Base-by-base conservation (phyloP, 2,797 vertebrate species). In the Epinephelus coioides region DNA sequence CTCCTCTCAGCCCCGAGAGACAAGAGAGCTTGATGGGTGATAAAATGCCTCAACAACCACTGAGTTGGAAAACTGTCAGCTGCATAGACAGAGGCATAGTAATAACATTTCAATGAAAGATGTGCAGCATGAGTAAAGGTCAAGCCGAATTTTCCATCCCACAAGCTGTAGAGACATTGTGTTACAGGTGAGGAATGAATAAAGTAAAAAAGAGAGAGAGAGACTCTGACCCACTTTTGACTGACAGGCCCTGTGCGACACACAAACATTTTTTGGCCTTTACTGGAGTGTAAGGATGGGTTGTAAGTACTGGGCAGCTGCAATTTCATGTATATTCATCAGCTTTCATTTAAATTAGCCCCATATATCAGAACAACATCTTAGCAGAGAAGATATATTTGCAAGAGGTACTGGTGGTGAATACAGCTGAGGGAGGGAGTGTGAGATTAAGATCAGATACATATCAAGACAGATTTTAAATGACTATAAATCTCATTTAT, bases 1-100 rank as follows among this genome's bases (percentile, higher is more conserved):
- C 64, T 71, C 47, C 47, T 49, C 60, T 6, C 43, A 44, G 69
- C 56, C 25, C 18, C 9, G 15, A 57, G 75, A 77, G 53, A 73
- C 64, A 59, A 68, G 51, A 63, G 59, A 60, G 38, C 10, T 51
- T 25, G 78, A 80, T 67, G 76, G 76, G 9, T 73, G 76, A 76
- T 78, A 57, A 66, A 79, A 86, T 68, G 78, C 76, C 65, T 54
- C 57, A 69, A 54, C 14, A 40, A 49, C 61, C 82, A 73, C 56
- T 18, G 79, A 86, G 66, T 54, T n/a, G 72, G 57, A 87, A 86
- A 83, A 73, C 55, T 51, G 76, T 73, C 70, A 66, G 49, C 76
- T 30, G 40, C 70, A 44, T 77, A 30, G 71, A 46, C 50, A 60
- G 77, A 74, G 7, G 56, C 65, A 53, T 11, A 72, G 66, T 68